phyloP scores from a whole-genome alignment of 2,797 vertebrate genomes.

The Aselliscus stoliczkanus region DNA sequence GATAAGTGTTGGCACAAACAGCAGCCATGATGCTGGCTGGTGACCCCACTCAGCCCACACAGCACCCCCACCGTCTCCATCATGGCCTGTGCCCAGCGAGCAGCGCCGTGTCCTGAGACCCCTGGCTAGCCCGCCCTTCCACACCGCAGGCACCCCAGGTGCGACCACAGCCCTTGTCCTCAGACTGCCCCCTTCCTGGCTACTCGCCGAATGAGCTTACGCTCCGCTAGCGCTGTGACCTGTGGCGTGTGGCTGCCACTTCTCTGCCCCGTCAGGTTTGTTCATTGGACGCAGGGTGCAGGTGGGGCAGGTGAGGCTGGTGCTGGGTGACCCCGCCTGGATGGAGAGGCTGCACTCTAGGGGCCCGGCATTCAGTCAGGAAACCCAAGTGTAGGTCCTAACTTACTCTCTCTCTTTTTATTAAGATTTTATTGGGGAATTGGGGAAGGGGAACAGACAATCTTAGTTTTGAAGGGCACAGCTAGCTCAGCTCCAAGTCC shows the following conservation, averaged over 20 bases:
- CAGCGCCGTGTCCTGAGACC: background rate
- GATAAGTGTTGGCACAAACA: background rate
- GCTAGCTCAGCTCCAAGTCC: too few relatives aligned
- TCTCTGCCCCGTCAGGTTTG: too few relatives aligned
- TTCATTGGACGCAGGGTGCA: background rate
- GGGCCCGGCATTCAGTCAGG: background rate
- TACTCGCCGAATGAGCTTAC: too few relatives aligned
- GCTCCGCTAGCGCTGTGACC: too few relatives aligned
- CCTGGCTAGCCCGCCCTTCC: background rate
- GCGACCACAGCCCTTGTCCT: background rate
- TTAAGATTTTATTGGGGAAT: too few relatives aligned
- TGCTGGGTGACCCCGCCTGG: fast-evolving
- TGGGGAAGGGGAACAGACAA: too few relatives aligned
- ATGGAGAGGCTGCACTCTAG: background rate
- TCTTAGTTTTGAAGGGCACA: too few relatives aligned
- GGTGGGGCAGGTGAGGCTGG: background rate
- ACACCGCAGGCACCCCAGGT: background rate
- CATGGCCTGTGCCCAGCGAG: background rate
- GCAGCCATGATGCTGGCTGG: fast-evolving
- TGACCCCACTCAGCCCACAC: background rate
- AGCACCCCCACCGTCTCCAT: background rate
- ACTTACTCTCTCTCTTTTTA: too few relatives aligned
- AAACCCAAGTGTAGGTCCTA: background rate
- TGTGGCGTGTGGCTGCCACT: fast-evolving
- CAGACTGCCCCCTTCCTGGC: background rate